Base-by-base conservation (phyloP, 1,140 invertebrate species). In the Drosophila funebris region DNA sequence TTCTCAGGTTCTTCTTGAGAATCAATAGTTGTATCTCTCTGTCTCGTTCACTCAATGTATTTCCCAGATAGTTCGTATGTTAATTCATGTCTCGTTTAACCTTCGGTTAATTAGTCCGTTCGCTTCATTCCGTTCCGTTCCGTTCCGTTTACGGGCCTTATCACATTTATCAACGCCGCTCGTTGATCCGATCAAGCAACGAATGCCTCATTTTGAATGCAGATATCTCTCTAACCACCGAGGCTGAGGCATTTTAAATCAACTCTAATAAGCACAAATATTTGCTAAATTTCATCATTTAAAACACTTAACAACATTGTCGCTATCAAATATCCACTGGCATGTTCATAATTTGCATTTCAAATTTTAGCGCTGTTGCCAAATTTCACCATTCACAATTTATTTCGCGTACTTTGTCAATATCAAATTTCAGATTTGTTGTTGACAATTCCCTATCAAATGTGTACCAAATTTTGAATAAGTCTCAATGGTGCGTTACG, bases 81-180 rank as follows among this genome's bases (percentile, higher is more conserved):
- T 80, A 76, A 85, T 81, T 57, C 70, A 75, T 31, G 64, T 60
- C 61, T 69, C 61, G 63, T 67, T 87, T 72, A 68, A 79, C 82
- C 82, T 85, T 85, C 81, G 78, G 53, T 87, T 81, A 87, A 85
- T 85, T 85, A 85, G 74, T 56, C 79, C 77, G 77, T 76, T 79
- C 76, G 58, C 63, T 79, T 79, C 76, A 39, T 68, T 67, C 43
- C 62, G 61, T 54, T 64, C 36, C 54, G 64, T 80, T 80, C 63
- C 77, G 66, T 79, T 79, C 57, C 57, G 57, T 54, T 80, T 60
- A 31, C 36, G 27, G 60, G 53, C 31, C 78, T 85, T 85, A 81
- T 85, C 82, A 87, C 72, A 87, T 87, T 68, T 87, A 85, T 81
- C 81, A 87, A 76, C 16, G 16, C 41, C 50, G 18, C 44, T 50